Evolutionary conservation across 2,888 invertebrate genomes (phyloP).

Genomic region (Conistra vaccinii): DNA sequence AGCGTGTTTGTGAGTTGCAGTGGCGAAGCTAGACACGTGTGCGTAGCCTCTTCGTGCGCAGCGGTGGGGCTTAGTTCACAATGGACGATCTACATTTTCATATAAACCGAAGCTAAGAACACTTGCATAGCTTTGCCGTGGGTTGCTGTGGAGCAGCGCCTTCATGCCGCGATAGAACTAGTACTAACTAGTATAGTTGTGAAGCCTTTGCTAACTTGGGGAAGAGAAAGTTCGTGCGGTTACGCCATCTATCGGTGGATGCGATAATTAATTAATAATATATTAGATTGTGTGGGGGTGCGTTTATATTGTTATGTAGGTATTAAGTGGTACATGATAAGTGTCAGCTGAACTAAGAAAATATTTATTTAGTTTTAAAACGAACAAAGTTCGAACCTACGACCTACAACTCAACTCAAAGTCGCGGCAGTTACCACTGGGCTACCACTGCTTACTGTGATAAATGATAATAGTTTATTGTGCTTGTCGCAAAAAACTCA

Average conservation of each 20-base stretch:
- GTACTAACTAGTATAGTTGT: neutral
- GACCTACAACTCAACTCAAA: too few relatives aligned
- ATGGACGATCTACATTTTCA: neutral
- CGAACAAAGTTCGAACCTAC: too few relatives aligned
- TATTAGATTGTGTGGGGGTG: neutral
- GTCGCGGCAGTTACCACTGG: too few relatives aligned
- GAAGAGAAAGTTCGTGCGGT: conserved; percentile 19
- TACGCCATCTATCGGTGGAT: conserved; percentile 33
- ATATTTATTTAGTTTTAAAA: neutral
- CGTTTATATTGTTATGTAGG: neutral
- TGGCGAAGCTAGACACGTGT: too few relatives aligned
- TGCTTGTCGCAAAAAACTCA: neutral
- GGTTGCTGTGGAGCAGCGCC: neutral
- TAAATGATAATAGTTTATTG: neutral
- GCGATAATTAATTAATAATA: conserved; percentile 39
- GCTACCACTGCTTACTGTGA: neutral
- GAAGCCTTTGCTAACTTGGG: conserved; percentile 27
- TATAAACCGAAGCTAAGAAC: neutral
- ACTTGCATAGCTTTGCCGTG: too few relatives aligned
- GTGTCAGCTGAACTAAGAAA: neutral
- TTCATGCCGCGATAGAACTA: conserved; percentile 29
- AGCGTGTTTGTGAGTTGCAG: too few relatives aligned
- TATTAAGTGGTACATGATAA: neutral
- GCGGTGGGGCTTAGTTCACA: too few relatives aligned
- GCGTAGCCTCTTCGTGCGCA: too few relatives aligned